These are phyloP conservation scores for Psilopsiagon aurifrons DNA, from an alignment of 2,113 vertebrate genomes.

Conservation along the genomic window DNA sequence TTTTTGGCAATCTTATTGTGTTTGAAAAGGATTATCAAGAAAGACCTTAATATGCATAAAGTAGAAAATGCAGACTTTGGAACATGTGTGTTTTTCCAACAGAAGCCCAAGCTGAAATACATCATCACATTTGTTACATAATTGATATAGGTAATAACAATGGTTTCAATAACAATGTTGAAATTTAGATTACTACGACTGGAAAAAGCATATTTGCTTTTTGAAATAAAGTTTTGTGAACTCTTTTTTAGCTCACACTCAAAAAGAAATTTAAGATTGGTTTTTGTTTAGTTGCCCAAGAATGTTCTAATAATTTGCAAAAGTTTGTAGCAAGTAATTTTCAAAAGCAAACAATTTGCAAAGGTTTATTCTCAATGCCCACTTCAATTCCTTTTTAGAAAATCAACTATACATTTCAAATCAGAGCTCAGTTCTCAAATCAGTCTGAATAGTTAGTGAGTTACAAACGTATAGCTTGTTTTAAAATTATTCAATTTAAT, in stretches of 20 bases:
- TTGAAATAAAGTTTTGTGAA: not conserved
- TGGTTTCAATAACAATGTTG: not conserved
- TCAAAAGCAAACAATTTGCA: not conserved
- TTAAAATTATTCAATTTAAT: not conserved
- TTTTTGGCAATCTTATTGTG: not conserved
- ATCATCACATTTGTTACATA: not conserved
- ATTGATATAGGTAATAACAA: not conserved
- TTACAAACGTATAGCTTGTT: not conserved
- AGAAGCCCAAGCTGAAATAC: not conserved
- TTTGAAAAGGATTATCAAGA: not conserved
- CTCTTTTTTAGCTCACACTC: not conserved
- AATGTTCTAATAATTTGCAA: not conserved
- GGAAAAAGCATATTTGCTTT: not conserved
- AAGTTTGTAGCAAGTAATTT: not conserved
- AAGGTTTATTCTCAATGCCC: not conserved
- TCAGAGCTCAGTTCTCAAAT: not conserved
- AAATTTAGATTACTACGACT: not conserved
- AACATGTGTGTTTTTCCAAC: not conserved
- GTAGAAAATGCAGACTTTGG: not conserved
- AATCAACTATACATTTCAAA: not conserved
- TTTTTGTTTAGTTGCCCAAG: not conserved
- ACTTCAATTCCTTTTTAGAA: not conserved
- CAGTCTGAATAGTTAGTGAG: not conserved
- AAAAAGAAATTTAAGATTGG: not conserved
- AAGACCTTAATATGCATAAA: not conserved